Evolutionary conservation across 2,888 invertebrate species (phyloP).

Genomic region (Nephrotoma appendiculata): DNA sequence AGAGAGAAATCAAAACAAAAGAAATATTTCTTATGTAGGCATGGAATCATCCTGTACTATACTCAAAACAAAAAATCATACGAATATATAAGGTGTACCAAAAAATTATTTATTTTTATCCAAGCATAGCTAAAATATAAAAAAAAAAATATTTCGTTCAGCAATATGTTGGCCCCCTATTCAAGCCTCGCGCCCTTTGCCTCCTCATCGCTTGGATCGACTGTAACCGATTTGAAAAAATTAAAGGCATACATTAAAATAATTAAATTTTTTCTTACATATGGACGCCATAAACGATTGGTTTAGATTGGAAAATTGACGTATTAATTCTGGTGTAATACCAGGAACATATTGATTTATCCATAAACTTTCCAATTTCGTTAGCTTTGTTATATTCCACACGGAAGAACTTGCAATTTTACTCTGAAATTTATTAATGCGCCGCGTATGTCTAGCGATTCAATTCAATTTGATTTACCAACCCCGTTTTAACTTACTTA

Average conservation of each 20-base stretch:
- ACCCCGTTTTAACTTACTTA: background rate
- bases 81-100: background rate
- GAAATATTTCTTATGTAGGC: too few species aligned
- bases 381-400: background rate
- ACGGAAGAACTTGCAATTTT: background rate
- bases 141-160: background rate
- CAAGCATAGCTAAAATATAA: background rate
- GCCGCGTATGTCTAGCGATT: too few species aligned
- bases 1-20: too few species aligned
- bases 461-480: background rate
- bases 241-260: background rate
- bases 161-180: background rate
- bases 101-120: background rate
- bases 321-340: background rate
- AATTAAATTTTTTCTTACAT: background rate
- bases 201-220: background rate
- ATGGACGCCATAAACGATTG: background rate
- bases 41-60: too few species aligned
- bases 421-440: background rate
- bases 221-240: background rate
- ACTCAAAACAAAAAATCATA: too few species aligned
- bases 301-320: background rate
- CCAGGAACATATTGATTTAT: background rate
- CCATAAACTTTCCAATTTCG: background rate
- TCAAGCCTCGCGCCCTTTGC: background rate